Conservation (phyloP, 1,140 invertebrate genomes). For the Saccostrea glomerata region DNA sequence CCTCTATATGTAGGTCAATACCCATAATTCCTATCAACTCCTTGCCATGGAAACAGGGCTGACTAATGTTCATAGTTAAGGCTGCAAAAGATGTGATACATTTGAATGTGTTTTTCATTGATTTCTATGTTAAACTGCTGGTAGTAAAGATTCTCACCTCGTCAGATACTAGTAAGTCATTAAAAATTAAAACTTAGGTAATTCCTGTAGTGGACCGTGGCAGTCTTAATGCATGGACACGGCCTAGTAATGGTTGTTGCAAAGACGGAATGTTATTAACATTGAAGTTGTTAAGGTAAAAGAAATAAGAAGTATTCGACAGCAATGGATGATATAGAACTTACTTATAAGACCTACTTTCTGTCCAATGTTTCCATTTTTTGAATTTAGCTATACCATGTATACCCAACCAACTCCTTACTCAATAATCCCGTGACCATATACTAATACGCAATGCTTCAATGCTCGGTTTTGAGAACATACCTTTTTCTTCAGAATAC, state of each 20-base stretch:
- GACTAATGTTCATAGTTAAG: slow-evolving; percentile 83
- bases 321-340: background rate
- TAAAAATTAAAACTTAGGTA: background rate
- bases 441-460: no score
- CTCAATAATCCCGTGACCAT: no score
- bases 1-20: slow-evolving; percentile 87
- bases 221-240: background rate
- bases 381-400: no score
- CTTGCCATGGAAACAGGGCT: slow-evolving; percentile 80
- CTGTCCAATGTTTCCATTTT: no score
- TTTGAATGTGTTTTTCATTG: background rate
- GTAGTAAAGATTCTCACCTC: background rate
- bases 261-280: background rate
- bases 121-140: no score
- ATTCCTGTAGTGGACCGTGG: background rate
- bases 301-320: background rate
- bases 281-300: background rate
- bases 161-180: background rate
- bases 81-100: slow-evolving; percentile 78
- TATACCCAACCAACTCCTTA: no score
- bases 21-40: slow-evolving; percentile 85
- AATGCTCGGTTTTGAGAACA: no score
- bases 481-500: no score
- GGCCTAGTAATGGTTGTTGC: background rate
- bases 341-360: no score